Evolutionary conservation across 2,113 vertebrate species (phyloP), one percentile per base, ranked within the genome.

Genomic region (Tragelaphus imberbis): DNA sequence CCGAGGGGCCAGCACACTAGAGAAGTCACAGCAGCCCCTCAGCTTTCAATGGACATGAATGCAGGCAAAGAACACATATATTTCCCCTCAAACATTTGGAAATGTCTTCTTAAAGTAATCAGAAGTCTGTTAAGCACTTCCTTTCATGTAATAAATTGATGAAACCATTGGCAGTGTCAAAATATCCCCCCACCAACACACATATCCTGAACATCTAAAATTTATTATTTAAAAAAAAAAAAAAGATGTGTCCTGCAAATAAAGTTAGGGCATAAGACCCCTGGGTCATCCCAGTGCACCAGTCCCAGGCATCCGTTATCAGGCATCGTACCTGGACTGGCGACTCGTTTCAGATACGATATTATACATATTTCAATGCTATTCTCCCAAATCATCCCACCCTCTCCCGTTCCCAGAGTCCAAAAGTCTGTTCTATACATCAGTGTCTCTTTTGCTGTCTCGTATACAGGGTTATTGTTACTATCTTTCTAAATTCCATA

Each of bases 251-350:
- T 25, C 3, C 33, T 82, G 82, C 30, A 88, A 91, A 88, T n/a
- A 93, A 95, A 89, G 51, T 56, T 89, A 93, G 16, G 58, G n/a
- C 30, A 49, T 86, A 91, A 91, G n/a, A n/a, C n/a, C n/a, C n/a
- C n/a, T n/a, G n/a, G n/a, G n/a, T n/a, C n/a, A n/a, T n/a, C n/a
- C n/a, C n/a, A n/a, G n/a, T n/a, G n/a, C n/a, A n/a, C n/a, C n/a
- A n/a, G n/a, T n/a, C n/a, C n/a, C n/a, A n/a, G n/a, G n/a, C n/a
- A n/a, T n/a, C n/a, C n/a, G n/a, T n/a, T n/a, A n/a, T n/a, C n/a
- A n/a, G n/a, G n/a, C n/a, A n/a, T n/a, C n/a, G n/a, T n/a, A n/a
- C n/a, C n/a, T n/a, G n/a, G n/a, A n/a, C n/a, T n/a, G n/a, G n/a
- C n/a, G n/a, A n/a, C n/a, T n/a, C n/a, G n/a, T n/a, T n/a, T n/a